These are phyloP conservation scores for Ciona savignyi DNA, from an alignment of 23 tunicate species.

Conservation along the genomic window DNA sequence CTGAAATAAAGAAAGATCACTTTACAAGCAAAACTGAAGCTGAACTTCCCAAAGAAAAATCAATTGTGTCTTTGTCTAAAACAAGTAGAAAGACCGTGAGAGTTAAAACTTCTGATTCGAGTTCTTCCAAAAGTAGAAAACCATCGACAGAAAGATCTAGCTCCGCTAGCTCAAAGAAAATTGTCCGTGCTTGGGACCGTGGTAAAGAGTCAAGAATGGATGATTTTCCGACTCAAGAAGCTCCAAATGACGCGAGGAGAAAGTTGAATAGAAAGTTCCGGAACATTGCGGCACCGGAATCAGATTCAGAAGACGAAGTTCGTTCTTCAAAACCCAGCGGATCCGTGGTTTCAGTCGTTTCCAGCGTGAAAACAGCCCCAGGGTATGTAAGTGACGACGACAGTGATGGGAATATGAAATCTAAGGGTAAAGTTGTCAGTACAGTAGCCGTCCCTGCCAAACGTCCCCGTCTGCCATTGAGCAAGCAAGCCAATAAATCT, in stretches of 20 bases:
- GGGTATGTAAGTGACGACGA: constrained; percentile 58
- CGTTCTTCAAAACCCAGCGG: background rate
- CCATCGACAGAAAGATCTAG: background rate
- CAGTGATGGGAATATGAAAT: constrained; percentile 28
- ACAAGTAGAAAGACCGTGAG: background rate
- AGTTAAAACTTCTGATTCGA: background rate
- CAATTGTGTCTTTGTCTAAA: background rate
- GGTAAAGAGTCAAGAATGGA: background rate
- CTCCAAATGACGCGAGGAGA: background rate
- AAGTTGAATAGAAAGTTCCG: background rate
- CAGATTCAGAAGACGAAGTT: background rate
- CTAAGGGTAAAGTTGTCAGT: constrained; percentile 27
- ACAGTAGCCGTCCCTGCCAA: constrained; percentile 42
- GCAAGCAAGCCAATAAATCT: constrained; percentile 62
- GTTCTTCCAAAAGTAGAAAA: background rate
- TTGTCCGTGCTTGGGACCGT: background rate
- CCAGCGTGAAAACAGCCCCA: background rate
- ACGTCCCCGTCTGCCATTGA: constrained; percentile 43
- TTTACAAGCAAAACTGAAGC: background rate
- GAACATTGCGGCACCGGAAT: background rate
- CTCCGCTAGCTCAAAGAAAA: background rate
- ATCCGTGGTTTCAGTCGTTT: background rate
- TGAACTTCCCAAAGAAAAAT: background rate
- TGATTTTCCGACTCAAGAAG: background rate
- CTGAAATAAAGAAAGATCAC: background rate